Evolutionary conservation across 23 tunicate genomes (phyloP).

Genomic region (Clavelina lepadiformis): DNA sequence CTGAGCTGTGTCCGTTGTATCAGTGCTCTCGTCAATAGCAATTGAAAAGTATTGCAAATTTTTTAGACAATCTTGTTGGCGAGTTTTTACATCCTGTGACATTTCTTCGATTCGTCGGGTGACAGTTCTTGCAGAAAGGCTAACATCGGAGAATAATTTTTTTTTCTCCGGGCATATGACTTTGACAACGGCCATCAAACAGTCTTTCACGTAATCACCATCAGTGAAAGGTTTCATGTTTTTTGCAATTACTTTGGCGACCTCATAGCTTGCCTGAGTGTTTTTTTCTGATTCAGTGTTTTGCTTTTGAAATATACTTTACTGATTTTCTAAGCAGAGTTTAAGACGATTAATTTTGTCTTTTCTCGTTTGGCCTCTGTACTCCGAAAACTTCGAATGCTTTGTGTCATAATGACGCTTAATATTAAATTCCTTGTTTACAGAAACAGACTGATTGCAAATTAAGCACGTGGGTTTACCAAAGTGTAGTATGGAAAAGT

Average conservation of each 20-base stretch:
- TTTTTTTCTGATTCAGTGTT: slow-evolving; percentile 49
- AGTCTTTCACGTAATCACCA: slow-evolving; percentile 59
- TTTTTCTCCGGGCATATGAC: slow-evolving; percentile 57
- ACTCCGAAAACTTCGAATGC: slow-evolving; percentile 19
- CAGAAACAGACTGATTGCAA: slow-evolving; percentile 44
- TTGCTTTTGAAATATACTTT: slow-evolving; percentile 32
- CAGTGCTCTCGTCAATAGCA: slow-evolving; percentile 47
- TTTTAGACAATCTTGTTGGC: slow-evolving; percentile 53
- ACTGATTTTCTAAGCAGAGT: slow-evolving; percentile 22
- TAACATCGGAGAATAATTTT: slow-evolving; percentile 39
- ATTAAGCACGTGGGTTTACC: slow-evolving; percentile 32
- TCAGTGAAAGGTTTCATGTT: slow-evolving; percentile 62
- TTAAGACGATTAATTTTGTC: slow-evolving; percentile 29
- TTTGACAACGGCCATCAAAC: slow-evolving; percentile 68
- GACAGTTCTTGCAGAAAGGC: slow-evolving; percentile 75
- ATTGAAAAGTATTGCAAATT: slow-evolving; percentile 47
- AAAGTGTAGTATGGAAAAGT: slow-evolving; percentile 10
- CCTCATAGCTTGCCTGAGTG: slow-evolving; percentile 56
- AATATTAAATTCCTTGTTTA: slow-evolving; percentile 47
- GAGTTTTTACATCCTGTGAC: slow-evolving; percentile 46
- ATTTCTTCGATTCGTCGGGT: slow-evolving; percentile 77
- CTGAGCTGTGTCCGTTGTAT: slow-evolving; percentile 61
- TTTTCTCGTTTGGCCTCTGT: slow-evolving; percentile 25
- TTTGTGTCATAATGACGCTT: slow-evolving; percentile 62
- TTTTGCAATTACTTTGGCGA: slow-evolving; percentile 63